Percentiles rank a stretch among this genome's conserved stretches.
Evolutionary conservation across 2,888 invertebrate species (phyloP).

Genomic region (Acronicta psi): DNA sequence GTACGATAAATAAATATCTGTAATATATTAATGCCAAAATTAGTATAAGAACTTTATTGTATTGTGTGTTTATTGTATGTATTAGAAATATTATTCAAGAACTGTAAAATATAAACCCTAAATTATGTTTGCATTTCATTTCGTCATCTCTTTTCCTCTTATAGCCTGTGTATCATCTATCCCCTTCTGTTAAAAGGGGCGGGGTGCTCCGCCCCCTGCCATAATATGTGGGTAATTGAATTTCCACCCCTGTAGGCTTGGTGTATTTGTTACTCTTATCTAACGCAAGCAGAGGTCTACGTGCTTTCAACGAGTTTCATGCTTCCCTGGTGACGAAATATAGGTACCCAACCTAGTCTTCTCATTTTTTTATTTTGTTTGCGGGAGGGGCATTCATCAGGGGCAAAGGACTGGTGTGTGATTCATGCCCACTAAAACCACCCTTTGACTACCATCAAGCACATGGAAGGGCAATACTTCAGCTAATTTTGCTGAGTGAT

Average conservation of each 20-base stretch:
- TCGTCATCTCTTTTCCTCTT: slow-evolving; percentile 10
- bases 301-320: neutral
- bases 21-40: too few relatives aligned
- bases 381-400: too few relatives aligned
- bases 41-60: too few relatives aligned
- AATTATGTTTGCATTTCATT: slow-evolving; percentile 19
- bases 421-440: too few relatives aligned
- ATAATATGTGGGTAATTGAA: slow-evolving; percentile 19
- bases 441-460: too few relatives aligned
- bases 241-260: slow-evolving; percentile 19
- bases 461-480: too few relatives aligned
- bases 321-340: neutral
- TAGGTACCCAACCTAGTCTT: too few relatives aligned
- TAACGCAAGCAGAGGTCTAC: slow-evolving; percentile 16
- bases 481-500: too few relatives aligned
- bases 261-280: slow-evolving; percentile 34
- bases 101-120: neutral
- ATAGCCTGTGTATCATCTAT: neutral
- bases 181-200: slow-evolving; percentile 30
- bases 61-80: too few relatives aligned
- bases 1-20: too few relatives aligned
- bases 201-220: slow-evolving; percentile 25
- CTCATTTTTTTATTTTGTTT: too few relatives aligned
- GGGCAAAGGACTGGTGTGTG: too few relatives aligned
- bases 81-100: neutral